Evolutionary conservation across 2,888 invertebrate species (phyloP).

Genomic region (Peribatodes rhomboidaria): DNA sequence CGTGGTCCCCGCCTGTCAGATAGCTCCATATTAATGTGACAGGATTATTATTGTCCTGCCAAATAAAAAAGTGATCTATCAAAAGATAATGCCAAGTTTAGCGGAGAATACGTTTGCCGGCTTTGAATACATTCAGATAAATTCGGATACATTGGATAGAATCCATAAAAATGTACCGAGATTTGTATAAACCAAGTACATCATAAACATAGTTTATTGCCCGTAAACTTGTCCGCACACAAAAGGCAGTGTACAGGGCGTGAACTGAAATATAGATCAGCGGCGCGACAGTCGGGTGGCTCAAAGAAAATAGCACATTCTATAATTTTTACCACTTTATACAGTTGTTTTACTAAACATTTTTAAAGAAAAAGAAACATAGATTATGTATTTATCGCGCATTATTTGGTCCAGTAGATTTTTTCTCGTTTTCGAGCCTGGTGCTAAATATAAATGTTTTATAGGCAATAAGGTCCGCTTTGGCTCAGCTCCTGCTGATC

Average conservation of each 20-base stretch:
- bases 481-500: too few species aligned
- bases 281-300: background rate
- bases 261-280: background rate
- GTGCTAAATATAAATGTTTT: too few species aligned
- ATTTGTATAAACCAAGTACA: conserved; percentile 16
- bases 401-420: too few species aligned
- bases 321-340: too few species aligned
- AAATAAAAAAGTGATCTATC: conserved; percentile 3
- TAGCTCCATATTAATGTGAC: background rate
- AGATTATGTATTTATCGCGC: too few species aligned
- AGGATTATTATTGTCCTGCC: background rate
- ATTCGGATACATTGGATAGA: background rate
- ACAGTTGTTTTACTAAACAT: too few species aligned
- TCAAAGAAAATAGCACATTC: too few species aligned
- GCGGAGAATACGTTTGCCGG: too few species aligned
- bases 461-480: too few species aligned
- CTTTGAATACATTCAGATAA: background rate
- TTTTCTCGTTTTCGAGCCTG: too few species aligned
- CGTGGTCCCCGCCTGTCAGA: too few species aligned
- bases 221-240: conserved; percentile 2
- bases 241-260: background rate
- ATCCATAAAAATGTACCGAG: conserved; percentile 1
- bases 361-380: too few species aligned
- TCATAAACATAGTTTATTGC: conserved; percentile 13
- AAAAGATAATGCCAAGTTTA: background rate